Base-by-base conservation (phyloP, 2,888 invertebrate genomes). In the Frankliniella fusca region DNA sequence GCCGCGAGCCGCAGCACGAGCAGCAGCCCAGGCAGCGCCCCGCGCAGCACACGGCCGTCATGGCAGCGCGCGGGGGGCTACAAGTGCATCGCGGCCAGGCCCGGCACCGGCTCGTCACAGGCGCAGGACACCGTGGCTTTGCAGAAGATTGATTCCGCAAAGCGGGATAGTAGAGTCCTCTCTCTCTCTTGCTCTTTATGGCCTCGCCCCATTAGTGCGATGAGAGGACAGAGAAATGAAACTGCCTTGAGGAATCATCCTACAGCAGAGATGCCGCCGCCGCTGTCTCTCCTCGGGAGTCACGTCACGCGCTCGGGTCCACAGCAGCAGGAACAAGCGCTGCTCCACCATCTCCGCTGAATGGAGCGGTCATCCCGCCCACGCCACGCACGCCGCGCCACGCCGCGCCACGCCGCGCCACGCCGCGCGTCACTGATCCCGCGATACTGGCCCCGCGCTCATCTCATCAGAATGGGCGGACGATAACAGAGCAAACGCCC, bases 11-110 rank as follows among this genome's bases (percentile, higher is more conserved):
- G 70, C 70, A 76, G 11, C 70, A 23, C 70, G 27, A 27, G 70
- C 70, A 76, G 70, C 70, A 76, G 23, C 70, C 70, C 70, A 76
- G 12, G 70, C 70, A 76, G 11, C 70, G 70, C 5, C 70, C 70
- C 27, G 70, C n/a, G 70, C 70, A 76, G 27, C 70, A 76, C 70
- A 76, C 70, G 23, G 70, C 70, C 70, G 70, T 76, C 70, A 76
- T 76, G 70, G 70, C 70, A 11, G 9, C 70, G 27, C 54, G 15
- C 54, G n/a, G n/a, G n/a, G n/a, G n/a, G n/a, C 54, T 38, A 38
- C 38, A 38, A 38, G 38, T 38, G 70, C 27, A 10, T 2, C 70
- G 27, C 27, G 0, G 23, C 10, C 12, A 0, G 12, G 70, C 70
- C n/a, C 9, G 23, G 70, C 70, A 23, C 5, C 8, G 23, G 70